phyloP scores from a whole-genome alignment of 2,113 vertebrate genomes.

The Delphinapterus leucas region DNA sequence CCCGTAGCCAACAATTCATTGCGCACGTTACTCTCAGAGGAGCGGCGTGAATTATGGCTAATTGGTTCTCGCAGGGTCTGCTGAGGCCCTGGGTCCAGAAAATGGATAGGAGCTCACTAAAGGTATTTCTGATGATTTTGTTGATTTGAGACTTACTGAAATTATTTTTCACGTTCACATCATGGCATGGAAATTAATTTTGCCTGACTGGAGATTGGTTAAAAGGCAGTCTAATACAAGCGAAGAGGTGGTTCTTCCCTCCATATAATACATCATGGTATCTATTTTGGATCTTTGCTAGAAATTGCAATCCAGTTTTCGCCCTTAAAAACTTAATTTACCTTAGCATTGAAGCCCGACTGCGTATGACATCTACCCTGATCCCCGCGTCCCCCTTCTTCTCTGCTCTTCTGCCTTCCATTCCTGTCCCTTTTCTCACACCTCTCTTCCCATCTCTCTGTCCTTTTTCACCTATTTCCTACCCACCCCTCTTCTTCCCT shows the following conservation, averaged over 20 bases:
- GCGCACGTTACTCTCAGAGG: neutral
- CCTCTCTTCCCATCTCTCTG: neutral
- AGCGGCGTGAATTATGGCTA: constrained; percentile 3
- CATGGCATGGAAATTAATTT: constrained; percentile 13
- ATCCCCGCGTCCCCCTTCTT: neutral
- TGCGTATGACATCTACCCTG: no score
- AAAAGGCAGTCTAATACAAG: constrained; percentile 3
- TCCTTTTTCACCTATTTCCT: neutral
- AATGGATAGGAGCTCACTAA: neutral
- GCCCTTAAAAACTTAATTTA: neutral
- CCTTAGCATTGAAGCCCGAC: neutral
- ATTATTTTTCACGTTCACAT: constrained; percentile 12
- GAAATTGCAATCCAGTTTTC: neutral
- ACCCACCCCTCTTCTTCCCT: neutral
- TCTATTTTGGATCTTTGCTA: neutral
- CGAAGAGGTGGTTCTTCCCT: neutral
- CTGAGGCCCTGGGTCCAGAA: neutral
- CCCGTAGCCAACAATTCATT: neutral
- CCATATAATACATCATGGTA: neutral
- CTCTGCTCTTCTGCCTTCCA: neutral
- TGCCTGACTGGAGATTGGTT: neutral
- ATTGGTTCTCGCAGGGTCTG: neutral
- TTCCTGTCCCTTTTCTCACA: neutral
- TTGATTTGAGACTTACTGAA: constrained; percentile 22
- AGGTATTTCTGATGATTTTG: constrained; percentile 21